Evolutionary conservation across 2,113 vertebrate genomes (phyloP), one percentile per base, ranked within the genome.

Genomic region (Percina caprodes): DNA sequence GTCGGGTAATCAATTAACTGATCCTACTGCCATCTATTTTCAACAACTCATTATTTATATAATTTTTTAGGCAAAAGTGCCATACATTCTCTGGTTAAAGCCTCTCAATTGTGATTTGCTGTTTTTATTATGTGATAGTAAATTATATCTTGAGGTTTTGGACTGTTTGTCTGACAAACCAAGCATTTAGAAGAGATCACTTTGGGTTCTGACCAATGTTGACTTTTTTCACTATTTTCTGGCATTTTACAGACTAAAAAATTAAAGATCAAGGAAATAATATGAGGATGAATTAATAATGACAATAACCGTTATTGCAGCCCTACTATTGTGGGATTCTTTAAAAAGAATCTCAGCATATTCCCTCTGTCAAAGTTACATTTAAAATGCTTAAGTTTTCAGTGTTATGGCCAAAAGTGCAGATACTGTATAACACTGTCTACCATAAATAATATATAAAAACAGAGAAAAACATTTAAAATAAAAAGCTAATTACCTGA

Each of bases 401-500:
- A 30, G n/a, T 69, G 12, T 30, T n/a, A 60, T 61, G 58, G 48
- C 11, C 39, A 69, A 26, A 63, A 24, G 21, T 42, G n/a, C 33
- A 55, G 2, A 23, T 39, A 51, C 8, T 62, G 5, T 23, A 16
- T 61, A 48, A 51, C 11, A 46, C 8, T 1, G 9, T 21, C 12
- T 26, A 21, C 5, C 19, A 15, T 52, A 15, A 10, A 71, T 71
- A n/a, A n/a, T n/a, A n/a, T n/a, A n/a, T n/a, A n/a, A 24, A 58
- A 80, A 67, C 16, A 45, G 12, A 46, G 14, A 49, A 35, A 68
- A 5, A 13, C 15, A 21, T 26, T 39, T n/a, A 9, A 42, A 58
- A 3, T 15, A 13, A 18, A 39, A 6, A 14, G 11, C 39, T 12
- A 19, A n/a, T 69, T 51, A 97, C 97, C 96, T 95, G 87, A 98